These are phyloP conservation scores for Hydrocynus forskahlii DNA, from an alignment of 2,797 vertebrate species.

Conservation along the genomic window DNA sequence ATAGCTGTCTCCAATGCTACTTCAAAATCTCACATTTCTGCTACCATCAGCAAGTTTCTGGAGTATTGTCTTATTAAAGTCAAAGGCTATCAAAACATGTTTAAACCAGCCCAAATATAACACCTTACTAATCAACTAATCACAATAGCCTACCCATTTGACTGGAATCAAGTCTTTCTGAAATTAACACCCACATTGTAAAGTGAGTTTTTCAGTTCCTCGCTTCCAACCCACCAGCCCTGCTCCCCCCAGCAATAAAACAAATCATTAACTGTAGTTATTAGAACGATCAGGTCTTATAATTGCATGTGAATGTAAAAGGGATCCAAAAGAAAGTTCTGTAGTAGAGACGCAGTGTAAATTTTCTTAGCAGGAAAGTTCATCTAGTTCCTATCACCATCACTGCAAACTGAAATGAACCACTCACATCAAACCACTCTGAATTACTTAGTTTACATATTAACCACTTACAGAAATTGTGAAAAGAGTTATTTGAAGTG, in stretches of 20 bases:
- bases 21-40: neutral
- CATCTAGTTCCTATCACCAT: neutral
- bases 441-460: no score
- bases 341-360: neutral
- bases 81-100: slow-evolving; percentile 6
- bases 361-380: neutral
- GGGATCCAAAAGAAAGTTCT: neutral
- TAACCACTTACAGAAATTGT: no score
- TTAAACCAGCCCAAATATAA: neutral
- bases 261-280: no score
- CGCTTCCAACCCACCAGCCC: no score
- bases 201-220: no score
- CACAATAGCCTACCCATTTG: neutral
- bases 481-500: no score
- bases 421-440: no score
- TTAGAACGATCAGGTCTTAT: no score
- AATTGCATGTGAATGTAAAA: no score
- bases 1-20: neutral
- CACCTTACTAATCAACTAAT: slow-evolving; percentile 16
- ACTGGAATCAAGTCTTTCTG: neutral
- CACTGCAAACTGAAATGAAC: neutral
- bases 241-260: no score
- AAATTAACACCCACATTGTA: neutral
- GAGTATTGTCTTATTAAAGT: slow-evolving; percentile 15
- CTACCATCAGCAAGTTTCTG: neutral